These are phyloP conservation scores for Cavia aperea DNA, from an alignment of 2,113 vertebrate species.

Conservation along the genomic window DNA sequence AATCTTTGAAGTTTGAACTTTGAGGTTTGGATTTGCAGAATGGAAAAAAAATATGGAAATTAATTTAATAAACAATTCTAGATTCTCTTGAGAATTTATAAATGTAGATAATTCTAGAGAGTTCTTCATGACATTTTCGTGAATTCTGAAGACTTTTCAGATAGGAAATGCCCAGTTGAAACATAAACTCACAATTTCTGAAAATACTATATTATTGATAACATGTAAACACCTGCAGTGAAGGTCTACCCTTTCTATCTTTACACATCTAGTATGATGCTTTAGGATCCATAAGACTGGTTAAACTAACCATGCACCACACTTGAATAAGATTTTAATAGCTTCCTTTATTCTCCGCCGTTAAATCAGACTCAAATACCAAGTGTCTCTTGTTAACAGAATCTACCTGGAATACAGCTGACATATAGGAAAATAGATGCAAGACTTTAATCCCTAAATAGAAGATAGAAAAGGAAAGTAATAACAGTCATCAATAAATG, in stretches of 20 bases:
- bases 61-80: background rate
- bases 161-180: background rate
- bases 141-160: background rate
- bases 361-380: background rate
- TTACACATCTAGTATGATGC: background rate
- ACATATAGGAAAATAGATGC: background rate
- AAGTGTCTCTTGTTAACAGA: background rate
- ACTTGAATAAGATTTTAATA: background rate
- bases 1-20: background rate
- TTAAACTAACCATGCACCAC: background rate
- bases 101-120: background rate
- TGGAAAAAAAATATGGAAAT: background rate
- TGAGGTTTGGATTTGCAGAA: background rate
- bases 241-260: rapidly evolving
- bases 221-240: background rate
- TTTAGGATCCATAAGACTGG: background rate
- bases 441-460: background rate
- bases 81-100: background rate
- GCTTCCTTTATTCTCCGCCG: background rate
- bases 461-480: background rate
- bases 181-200: background rate
- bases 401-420: background rate
- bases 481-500: background rate
- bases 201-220: background rate
- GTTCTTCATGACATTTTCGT: background rate